These are phyloP conservation scores for Tinea pellionella DNA, from an alignment of 2,888 invertebrate genomes.

Conservation along the genomic window DNA sequence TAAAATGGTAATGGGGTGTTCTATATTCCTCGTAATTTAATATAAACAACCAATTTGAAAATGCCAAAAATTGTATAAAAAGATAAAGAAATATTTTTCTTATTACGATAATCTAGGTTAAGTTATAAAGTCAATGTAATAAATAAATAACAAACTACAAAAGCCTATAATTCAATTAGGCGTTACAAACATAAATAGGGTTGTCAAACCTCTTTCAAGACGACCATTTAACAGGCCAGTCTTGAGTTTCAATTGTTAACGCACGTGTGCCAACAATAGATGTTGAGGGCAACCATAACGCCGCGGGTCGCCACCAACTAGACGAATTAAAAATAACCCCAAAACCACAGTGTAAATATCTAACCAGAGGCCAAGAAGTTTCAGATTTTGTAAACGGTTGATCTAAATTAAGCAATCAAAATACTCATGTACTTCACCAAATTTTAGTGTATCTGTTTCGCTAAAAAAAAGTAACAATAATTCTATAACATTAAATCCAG, in stretches of 20 bases:
- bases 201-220: slow-evolving; percentile 43
- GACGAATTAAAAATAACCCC: slow-evolving; percentile 19
- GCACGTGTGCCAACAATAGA: slow-evolving; percentile 58
- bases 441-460: no score
- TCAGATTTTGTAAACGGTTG: no score
- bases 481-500: no score
- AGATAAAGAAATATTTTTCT: not conserved
- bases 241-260: slow-evolving; percentile 24
- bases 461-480: no score
- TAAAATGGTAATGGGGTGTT: no score
- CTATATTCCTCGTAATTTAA: no score
- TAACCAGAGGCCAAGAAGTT: no score
- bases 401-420: no score
- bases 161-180: slow-evolving; percentile 61
- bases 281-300: slow-evolving; percentile 37
- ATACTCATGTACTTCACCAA: no score
- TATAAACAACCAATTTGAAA: no score
- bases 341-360: slow-evolving; percentile 13
- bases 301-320: slow-evolving; percentile 45
- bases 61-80: no score
- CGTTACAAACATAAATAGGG: slow-evolving; percentile 45
- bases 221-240: slow-evolving; percentile 35
- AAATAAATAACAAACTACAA: not conserved
- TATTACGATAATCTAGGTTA: not conserved
- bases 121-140: not conserved